Base-by-base conservation (phyloP, 2,797 vertebrate genomes). In the Trichosurus vulpecula region DNA sequence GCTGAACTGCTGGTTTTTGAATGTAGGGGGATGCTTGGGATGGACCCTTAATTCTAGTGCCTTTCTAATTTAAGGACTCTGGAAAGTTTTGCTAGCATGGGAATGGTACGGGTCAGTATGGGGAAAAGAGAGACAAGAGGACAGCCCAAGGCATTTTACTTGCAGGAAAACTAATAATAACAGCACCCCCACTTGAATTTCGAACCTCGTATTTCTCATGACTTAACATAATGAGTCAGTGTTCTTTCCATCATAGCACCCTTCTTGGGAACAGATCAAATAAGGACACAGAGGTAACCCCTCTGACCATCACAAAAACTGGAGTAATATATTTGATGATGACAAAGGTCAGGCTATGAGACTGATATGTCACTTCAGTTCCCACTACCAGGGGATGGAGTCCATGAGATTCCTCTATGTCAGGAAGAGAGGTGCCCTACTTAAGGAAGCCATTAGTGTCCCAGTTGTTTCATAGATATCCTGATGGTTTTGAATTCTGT, bases 401-500 rank as follows among this genome's bases (percentile, higher is more conserved):
- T 30, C 54, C 54, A 96, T 93, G 47, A 47, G 47, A 2, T 30
- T 54, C 58, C 56, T 91, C 53, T 19, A 54, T 52, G 56, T 54
- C 94, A 94, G 94, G 93, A 94, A 96, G 92, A 47, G 53, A 95
- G 94, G 96, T 96, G 91, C 41, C 96, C 96, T 96, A 97, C 90
- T 97, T 97, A 96, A 53, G 51, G 11, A 90, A 56, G 8, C 56
- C 95, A 90, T 12, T 90, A 90, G 87, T 96, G 93, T 52, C 91
- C 95, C 92, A 96, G 9, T 97, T 97, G 94, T 92, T 96, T 97
- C 47, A 56, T 55, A 90, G 74, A 41, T 74, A 51, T 92, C 94
- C 90, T 95, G 91, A 95, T 87, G 47, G 91, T 95, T 66, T 93
- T 52, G 25, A 94, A 53, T 90, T 54, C 13, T 90, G 11, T 90